Base-by-base conservation (phyloP, 2,888 invertebrate genomes). In the Dascillus cervinus region DNA sequence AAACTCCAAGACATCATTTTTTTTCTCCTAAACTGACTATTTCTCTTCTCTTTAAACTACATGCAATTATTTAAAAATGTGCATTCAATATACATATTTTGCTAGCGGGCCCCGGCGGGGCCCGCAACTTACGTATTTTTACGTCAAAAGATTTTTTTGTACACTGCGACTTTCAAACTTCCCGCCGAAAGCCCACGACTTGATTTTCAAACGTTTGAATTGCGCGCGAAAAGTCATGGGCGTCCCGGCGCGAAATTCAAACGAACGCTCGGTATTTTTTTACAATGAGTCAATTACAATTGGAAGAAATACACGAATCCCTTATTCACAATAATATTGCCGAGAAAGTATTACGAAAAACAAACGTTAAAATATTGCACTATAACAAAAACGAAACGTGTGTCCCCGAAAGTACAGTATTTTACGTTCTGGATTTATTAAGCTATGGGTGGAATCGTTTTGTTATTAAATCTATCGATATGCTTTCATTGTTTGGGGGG, bases 21-120 rank as follows among this genome's bases (percentile, higher is more conserved):
- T 50, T 41, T 44, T 52, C 53, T 55, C 55, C 53, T 46, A 56
- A 56, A 54, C 37, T 37, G 43, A 51, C 54, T 56, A 54, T 42
- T 54, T 47, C 50, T n/a, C n/a, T n/a, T n/a, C n/a, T n/a, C n/a
- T n/a, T n/a, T n/a, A 49, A 40, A 50, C 60, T 62, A 62, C 59
- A 58, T 60, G 56, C 56, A 51, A 34, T 60, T 59, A 55, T 56
- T 62, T 60, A 62, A 60, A 62, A 62, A 62, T 62, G 62, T 62
- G 62, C 62, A 59, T 58, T 44, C n/a, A n/a, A n/a, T 44, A 44
- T 47, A 44, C 41, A 44, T 43, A 43, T 43, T n/a, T 44, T 41
- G 37, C 40, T 39, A 42, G 41, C 30, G 32, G n/a, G n/a, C n/a
- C n/a, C n/a, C n/a, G n/a, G n/a, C n/a, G n/a, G n/a, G n/a, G n/a